Conservation (phyloP, 2,888 invertebrate genomes). For the Trichogramma dendrolimi region DNA sequence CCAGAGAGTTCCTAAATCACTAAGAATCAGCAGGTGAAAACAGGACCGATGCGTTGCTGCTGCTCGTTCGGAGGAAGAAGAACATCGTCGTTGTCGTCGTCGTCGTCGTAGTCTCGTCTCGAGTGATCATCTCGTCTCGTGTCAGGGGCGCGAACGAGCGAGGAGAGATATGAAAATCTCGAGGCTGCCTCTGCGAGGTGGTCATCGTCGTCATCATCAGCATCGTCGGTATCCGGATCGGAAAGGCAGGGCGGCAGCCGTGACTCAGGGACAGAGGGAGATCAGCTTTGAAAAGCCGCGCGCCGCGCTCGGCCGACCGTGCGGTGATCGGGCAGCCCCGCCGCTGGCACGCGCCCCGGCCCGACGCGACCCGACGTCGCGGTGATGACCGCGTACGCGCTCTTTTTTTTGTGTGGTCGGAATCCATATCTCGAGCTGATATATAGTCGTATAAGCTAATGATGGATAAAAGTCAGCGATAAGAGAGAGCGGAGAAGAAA, state of each 20-base stretch:
- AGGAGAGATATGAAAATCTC: background rate
- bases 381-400: no score
- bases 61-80: no score
- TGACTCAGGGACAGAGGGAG: slow-evolving; percentile 11
- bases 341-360: slow-evolving; percentile 21
- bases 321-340: slow-evolving; percentile 25
- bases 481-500: slow-evolving; percentile 1
- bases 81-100: no score
- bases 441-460: no score
- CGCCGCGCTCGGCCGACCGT: slow-evolving; percentile 30
- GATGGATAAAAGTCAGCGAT: slow-evolving; percentile 2
- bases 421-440: no score
- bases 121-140: background rate
- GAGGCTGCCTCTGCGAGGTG: no score
- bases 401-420: no score
- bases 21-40: no score
- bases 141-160: background rate
- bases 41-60: no score
- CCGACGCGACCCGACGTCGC: background rate
- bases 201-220: background rate
- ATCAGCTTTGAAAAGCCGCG: slow-evolving; percentile 29
- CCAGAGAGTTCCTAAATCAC: no score
- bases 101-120: no score
- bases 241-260: background rate
- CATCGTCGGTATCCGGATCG: background rate